phyloP scores from a whole-genome alignment of 2,888 invertebrate species.

The Polyommatus icarus region DNA sequence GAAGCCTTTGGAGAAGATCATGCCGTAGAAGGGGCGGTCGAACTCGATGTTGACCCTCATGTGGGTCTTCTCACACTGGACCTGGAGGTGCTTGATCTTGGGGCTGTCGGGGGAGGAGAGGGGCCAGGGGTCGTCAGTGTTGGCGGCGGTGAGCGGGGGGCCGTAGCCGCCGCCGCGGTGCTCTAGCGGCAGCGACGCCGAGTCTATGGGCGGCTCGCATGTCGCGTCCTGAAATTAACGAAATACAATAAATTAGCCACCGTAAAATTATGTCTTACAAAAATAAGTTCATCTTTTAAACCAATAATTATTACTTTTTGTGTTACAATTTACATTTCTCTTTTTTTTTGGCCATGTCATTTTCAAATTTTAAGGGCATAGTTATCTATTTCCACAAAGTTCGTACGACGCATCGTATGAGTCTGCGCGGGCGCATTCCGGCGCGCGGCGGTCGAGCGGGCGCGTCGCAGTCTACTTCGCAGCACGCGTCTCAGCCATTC shows the following conservation, averaged over 20 bases:
- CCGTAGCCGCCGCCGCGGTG: conserved; percentile 88
- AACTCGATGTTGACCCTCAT: conserved; percentile 98
- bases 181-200: conserved; percentile 89
- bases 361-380: neutral
- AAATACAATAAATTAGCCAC: neutral
- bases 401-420: neutral
- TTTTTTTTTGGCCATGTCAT: neutral
- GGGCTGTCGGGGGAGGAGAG: conserved; percentile 93
- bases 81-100: conserved; percentile 95
- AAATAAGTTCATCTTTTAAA: too few relatives aligned
- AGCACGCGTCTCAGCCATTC: conserved; percentile 62
- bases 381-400: neutral
- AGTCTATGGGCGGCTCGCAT: conserved; percentile 90
- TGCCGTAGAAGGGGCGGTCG: conserved; percentile 96
- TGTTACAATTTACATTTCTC: too few relatives aligned
- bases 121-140: conserved; percentile 93
- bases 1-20: conserved; percentile 97
- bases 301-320: too few relatives aligned
- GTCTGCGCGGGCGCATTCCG: conserved; percentile 46
- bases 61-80: conserved; percentile 97
- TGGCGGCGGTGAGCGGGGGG: conserved; percentile 81
- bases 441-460: conserved; percentile 33
- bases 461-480: conserved; percentile 72
- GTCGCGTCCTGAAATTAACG: conserved; percentile 83
- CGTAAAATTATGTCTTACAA: too few relatives aligned